Base-by-base conservation (phyloP, 2,113 vertebrate genomes). In the Melanerpes aurifrons region DNA sequence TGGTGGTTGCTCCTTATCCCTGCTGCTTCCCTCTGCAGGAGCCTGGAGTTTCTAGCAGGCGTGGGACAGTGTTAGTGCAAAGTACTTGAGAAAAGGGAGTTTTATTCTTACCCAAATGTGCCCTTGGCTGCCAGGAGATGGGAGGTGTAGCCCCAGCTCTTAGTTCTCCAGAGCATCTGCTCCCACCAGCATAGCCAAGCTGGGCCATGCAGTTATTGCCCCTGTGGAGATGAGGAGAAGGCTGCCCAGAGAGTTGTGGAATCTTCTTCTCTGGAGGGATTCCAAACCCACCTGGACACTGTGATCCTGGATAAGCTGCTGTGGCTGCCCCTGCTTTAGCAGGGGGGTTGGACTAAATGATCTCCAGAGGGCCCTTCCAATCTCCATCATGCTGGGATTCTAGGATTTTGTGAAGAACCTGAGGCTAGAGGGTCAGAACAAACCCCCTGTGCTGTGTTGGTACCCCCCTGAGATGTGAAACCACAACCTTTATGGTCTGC, bases 51-150 rank as follows among this genome's bases (percentile, higher is more conserved):
- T 22, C 21, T 15, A 3, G 15, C 1, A 15, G 40, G 2, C 13
- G 14, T 6, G 19, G 28, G 45, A 29, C 18, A 28, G 12, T 10
- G 56, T 48, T 26, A 18, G 71, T 10, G 63, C 32, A 37, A 10
- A 82, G 24, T 0, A 5, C 14, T 56, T 5, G 54, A 64, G 43
- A 7, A 13, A 47, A 59, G 21, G 29, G 32, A 6, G 4, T 37
- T 47, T 28, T 16, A 1, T 9, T 63, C 37, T 17, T 17, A 32
- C 40, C 24, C 7, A 32, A 0, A 0, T 5, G 1, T 0, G 16
- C 32, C 19, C 50, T 13, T 53, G 22, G 50, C 50, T 53, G 50
- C 50, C 22, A 43, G 37, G 17, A 25, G 18, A 8, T 3, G 37
- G 63, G 10, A 26, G 50, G 56, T 8, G 57, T 40, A 7, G 47